These are phyloP conservation scores for Protodeltote pygarga DNA, from an alignment of 2,888 invertebrate genomes.

Conservation along the genomic window DNA sequence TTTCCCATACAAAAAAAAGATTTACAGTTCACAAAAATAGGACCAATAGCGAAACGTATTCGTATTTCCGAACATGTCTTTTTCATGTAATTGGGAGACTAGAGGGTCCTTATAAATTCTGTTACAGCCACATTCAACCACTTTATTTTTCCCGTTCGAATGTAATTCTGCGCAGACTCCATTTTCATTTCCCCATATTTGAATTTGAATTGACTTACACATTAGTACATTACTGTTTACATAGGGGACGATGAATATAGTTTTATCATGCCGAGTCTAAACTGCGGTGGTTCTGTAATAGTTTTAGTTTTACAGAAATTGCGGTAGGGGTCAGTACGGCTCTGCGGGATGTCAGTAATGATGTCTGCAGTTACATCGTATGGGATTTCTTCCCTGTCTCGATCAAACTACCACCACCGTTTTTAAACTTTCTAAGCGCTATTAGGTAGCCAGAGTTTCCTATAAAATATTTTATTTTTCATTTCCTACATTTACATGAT, in stretches of 20 bases:
- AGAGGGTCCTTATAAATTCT: slow-evolving; percentile 43
- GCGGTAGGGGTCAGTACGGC: too few species aligned
- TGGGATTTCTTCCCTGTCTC: too few species aligned
- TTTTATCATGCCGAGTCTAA: slow-evolving; percentile 23
- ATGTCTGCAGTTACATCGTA: too few species aligned
- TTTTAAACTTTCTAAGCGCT: too few species aligned
- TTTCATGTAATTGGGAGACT: slow-evolving; percentile 36
- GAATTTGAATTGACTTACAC: slow-evolving; percentile 51
- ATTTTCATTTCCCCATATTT: slow-evolving; percentile 45
- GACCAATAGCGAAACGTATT: slow-evolving; percentile 21
- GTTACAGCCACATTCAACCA: slow-evolving; percentile 15
- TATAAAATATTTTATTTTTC: too few species aligned
- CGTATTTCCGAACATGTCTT: slow-evolving; percentile 35
- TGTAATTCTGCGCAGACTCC: slow-evolving; percentile 42
- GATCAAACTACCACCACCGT: too few species aligned
- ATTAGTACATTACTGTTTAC: slow-evolving; percentile 45
- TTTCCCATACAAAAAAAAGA: too few species aligned
- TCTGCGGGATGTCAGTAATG: too few species aligned
- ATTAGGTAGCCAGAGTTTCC: too few species aligned
- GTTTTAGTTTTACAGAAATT: slow-evolving; percentile 4
- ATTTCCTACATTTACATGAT: too few species aligned
- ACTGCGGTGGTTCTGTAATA: slow-evolving; percentile 6
- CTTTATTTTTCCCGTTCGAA: slow-evolving; percentile 34
- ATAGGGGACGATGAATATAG: slow-evolving; percentile 34
- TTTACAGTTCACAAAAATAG: slow-evolving; percentile 18